Evolutionary conservation across 2,888 invertebrate species (phyloP).

Genomic region (Molorchus minor): DNA sequence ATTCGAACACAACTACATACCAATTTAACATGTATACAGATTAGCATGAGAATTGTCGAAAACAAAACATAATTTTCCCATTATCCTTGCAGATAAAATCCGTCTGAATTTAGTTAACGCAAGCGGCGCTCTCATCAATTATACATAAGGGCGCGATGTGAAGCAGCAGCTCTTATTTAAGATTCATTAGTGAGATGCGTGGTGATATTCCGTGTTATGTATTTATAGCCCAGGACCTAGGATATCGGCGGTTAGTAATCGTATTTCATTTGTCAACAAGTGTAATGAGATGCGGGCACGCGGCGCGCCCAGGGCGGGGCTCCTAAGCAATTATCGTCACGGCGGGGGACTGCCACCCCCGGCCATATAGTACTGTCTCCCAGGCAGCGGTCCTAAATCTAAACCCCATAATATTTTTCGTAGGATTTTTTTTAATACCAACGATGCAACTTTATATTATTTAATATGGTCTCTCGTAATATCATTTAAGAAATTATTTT

Average conservation of each 20-base stretch:
- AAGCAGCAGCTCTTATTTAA: slow-evolving; percentile 12
- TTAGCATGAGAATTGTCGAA: slow-evolving; percentile 6
- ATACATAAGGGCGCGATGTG: slow-evolving; percentile 12
- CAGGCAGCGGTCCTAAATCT: no score
- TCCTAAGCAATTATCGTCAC: slow-evolving; percentile 59
- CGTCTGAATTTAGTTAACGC: neutral
- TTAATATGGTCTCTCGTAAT: no score
- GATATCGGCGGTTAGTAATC: slow-evolving; percentile 39
- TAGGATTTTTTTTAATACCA: no score
- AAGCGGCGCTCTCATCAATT: slow-evolving; percentile 17
- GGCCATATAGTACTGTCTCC: no score
- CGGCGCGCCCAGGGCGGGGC: slow-evolving; percentile 61
- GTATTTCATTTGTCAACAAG: slow-evolving; percentile 62
- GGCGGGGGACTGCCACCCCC: slow-evolving; percentile 55
- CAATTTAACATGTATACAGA: neutral
- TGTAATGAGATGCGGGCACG: slow-evolving; percentile 64
- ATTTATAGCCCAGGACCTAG: slow-evolving; percentile 31
- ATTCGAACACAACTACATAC: no score
- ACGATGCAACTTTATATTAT: no score
- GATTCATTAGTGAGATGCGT: slow-evolving; percentile 32
- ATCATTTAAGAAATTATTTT: no score
- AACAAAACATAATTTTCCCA: slow-evolving; percentile 12
- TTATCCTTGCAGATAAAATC: slow-evolving; percentile 7
- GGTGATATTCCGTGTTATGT: slow-evolving; percentile 3
- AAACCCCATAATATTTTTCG: no score